These are phyloP conservation scores for Myotis vivesi DNA, from an alignment of 2,797 vertebrate genomes.

Conservation along the genomic window DNA sequence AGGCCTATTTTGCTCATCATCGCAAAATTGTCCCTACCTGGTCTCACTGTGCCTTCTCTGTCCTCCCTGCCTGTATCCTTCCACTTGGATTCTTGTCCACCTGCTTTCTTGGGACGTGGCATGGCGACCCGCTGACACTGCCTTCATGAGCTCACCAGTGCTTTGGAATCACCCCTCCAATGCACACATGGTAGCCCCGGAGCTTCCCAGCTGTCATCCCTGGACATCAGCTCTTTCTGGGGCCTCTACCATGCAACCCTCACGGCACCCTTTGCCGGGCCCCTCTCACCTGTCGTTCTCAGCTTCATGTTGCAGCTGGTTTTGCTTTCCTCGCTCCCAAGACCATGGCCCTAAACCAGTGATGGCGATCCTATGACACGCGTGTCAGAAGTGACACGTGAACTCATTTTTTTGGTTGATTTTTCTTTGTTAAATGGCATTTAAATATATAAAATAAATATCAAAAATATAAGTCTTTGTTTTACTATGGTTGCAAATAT, in stretches of 20 bases:
- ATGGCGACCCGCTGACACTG: rapidly evolving
- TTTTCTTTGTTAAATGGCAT: too few species aligned
- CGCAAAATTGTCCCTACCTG: not conserved
- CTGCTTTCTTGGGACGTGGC: not conserved
- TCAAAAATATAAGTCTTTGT: too few species aligned
- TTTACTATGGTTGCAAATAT: too few species aligned
- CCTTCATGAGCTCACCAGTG: not conserved
- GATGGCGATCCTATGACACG: too few species aligned
- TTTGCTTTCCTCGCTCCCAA: not conserved
- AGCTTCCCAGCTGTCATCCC: not conserved
- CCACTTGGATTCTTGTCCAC: not conserved
- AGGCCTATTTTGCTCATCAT: rapidly evolving
- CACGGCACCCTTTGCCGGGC: not conserved
- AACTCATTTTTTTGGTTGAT: too few species aligned
- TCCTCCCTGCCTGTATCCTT: too few species aligned
- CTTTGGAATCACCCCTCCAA: not conserved
- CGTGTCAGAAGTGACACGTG: too few species aligned
- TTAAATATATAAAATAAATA: too few species aligned
- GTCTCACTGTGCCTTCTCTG: not conserved
- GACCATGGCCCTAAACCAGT: too few species aligned
- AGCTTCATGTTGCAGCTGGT: too few species aligned
- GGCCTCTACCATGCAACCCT: not conserved
- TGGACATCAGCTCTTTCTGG: not conserved
- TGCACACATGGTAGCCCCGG: not conserved
- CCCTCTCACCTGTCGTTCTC: too few species aligned